A percentile compares a stretch with the other conserved stretches of the same genome.
These are phyloP conservation scores for Gallinago stenura DNA, from an alignment of 2,797 vertebrate genomes.

Conservation along the genomic window DNA sequence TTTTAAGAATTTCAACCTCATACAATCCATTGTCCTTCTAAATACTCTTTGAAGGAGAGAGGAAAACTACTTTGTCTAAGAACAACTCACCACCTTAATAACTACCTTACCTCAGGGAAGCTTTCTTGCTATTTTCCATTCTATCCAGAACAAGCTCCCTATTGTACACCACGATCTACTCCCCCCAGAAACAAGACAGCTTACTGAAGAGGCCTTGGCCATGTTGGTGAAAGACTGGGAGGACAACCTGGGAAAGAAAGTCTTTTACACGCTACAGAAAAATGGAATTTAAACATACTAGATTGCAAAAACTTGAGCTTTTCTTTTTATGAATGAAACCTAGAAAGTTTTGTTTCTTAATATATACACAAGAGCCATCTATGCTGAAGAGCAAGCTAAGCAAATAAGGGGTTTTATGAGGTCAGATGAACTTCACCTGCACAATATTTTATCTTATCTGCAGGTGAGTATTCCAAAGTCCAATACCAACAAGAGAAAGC, in stretches of 20 bases:
- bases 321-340: background rate
- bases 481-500: background rate
- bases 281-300: background rate
- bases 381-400: background rate
- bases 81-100: background rate
- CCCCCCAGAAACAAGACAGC: background rate
- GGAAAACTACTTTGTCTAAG: background rate
- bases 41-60: background rate
- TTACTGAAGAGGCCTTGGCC: background rate
- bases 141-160: background rate
- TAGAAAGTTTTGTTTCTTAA: background rate
- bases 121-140: background rate
- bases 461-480: background rate
- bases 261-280: background rate
- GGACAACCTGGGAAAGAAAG: background rate
- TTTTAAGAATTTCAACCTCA: background rate
- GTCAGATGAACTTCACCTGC: background rate
- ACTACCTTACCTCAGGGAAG: background rate
- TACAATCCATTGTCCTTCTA: background rate
- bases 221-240: background rate
- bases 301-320: background rate
- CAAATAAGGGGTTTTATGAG: background rate
- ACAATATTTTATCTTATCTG: background rate
- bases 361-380: background rate
- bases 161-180: background rate